phyloP scores from a whole-genome alignment of 2,888 invertebrate genomes.

The Schrankia costaestrigalis region DNA sequence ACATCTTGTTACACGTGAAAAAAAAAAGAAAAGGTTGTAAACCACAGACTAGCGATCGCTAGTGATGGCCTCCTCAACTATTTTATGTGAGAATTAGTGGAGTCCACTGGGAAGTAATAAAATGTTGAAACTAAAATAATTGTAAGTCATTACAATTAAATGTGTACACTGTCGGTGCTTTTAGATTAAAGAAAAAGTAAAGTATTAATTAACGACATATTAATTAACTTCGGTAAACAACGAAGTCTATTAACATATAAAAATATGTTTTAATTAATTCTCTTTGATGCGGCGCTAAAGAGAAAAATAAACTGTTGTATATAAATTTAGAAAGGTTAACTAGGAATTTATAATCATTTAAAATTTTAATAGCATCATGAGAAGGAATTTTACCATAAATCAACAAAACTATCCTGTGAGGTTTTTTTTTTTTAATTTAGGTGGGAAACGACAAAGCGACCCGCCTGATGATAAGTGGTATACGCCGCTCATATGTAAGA shows the following conservation, averaged over 20 bases:
- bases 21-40: conserved; percentile 16
- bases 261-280: conserved; percentile 1
- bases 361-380: not conserved
- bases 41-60: conserved; percentile 17
- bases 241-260: not conserved
- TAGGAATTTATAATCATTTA: conserved; percentile 5
- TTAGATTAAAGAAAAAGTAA: too few species aligned
- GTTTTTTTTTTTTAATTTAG: too few species aligned
- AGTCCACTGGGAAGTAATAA: too few species aligned
- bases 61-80: conserved; percentile 13
- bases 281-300: conserved; percentile 5
- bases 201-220: conserved; percentile 5
- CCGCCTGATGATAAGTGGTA: too few species aligned
- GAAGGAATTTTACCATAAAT: too few species aligned
- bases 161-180: conserved; percentile 9
- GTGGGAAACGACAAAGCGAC: too few species aligned
- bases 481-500: too few species aligned
- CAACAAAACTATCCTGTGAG: conserved; percentile 1
- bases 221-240: conserved; percentile 4
- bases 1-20: conserved; percentile 13
- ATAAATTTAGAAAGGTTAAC: conserved; percentile 13
- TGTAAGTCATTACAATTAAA: conserved; percentile 11
- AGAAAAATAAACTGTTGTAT: too few species aligned
- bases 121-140: conserved; percentile 13
- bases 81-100: too few species aligned